phyloP scores from a whole-genome alignment of 2,113 vertebrate species.

The Syngnathus scovelli region DNA sequence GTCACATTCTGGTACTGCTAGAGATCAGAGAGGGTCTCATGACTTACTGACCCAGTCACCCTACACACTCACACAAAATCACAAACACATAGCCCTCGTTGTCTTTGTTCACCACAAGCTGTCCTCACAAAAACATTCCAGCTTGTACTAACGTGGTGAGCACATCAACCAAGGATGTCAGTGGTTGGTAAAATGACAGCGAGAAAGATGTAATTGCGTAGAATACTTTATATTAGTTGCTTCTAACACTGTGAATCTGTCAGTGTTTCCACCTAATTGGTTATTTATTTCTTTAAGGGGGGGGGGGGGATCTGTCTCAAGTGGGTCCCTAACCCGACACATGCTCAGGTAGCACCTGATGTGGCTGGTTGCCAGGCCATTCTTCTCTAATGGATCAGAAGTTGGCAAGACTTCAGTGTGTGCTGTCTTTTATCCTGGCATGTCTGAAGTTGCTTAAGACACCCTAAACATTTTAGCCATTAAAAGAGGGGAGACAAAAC shows the following conservation, averaged over 20 bases:
- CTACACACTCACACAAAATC: slow-evolving; percentile 6
- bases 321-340: slow-evolving; percentile 1
- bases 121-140: slow-evolving; percentile 43
- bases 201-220: neutral
- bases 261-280: neutral
- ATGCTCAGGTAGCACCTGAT: slow-evolving; percentile 12
- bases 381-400: slow-evolving; percentile 27
- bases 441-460: slow-evolving; percentile 31
- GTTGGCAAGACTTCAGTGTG: slow-evolving; percentile 40
- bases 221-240: neutral
- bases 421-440: slow-evolving; percentile 16
- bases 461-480: slow-evolving; percentile 5
- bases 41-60: slow-evolving; percentile 50
- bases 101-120: slow-evolving; percentile 35
- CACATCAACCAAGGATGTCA: slow-evolving; percentile 6
- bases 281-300: neutral
- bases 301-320: neutral
- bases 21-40: slow-evolving; percentile 54
- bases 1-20: slow-evolving; percentile 20
- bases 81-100: slow-evolving; percentile 8
- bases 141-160: slow-evolving; percentile 35
- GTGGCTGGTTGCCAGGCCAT: slow-evolving; percentile 28
- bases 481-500: slow-evolving; percentile 9
- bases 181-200: neutral
- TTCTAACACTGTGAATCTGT: neutral